phyloP scores from a whole-genome alignment of 2,113 vertebrate genomes.

The Sebastes fasciatus region DNA sequence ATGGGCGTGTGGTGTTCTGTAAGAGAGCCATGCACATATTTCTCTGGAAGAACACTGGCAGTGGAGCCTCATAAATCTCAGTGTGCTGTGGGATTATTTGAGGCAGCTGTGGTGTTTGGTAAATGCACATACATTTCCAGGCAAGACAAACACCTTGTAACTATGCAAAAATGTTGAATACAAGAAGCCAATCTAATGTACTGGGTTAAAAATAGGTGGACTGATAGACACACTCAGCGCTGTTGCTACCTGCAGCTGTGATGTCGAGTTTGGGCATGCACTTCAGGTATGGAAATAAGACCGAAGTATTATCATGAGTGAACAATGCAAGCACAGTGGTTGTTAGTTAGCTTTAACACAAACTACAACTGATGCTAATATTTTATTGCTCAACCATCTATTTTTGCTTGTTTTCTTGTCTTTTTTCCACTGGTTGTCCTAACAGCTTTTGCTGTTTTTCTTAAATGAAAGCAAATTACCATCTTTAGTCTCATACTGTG shows the following conservation, averaged over 20 bases:
- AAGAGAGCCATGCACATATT: slow-evolving; percentile 16
- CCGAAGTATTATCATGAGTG: slow-evolving; percentile 46
- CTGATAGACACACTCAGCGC: not conserved
- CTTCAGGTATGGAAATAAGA: slow-evolving; percentile 65
- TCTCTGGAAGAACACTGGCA: slow-evolving; percentile 33
- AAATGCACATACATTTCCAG: not conserved
- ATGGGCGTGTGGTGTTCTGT: slow-evolving; percentile 39
- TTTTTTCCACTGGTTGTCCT: not conserved
- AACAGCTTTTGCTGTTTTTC: not conserved
- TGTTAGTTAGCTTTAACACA: not conserved
- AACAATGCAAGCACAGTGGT: slow-evolving; percentile 20
- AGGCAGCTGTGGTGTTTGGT: slow-evolving; percentile 41
- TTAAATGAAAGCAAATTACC: not conserved
- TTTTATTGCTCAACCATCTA: not conserved
- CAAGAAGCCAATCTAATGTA: not conserved
- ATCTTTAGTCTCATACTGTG: not conserved
- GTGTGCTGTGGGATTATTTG: slow-evolving; percentile 15
- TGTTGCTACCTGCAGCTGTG: slow-evolving; percentile 53
- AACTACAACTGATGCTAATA: not conserved
- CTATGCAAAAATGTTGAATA: not conserved
- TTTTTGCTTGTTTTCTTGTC: not conserved
- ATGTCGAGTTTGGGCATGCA: slow-evolving; percentile 72
- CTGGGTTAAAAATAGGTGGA: not conserved
- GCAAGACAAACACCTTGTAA: not conserved
- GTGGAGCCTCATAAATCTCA: slow-evolving; percentile 26